Evolutionary conservation across 2,888 invertebrate species (phyloP), one percentile per base, ranked within the genome.

Genomic region (Cephus runcator): DNA sequence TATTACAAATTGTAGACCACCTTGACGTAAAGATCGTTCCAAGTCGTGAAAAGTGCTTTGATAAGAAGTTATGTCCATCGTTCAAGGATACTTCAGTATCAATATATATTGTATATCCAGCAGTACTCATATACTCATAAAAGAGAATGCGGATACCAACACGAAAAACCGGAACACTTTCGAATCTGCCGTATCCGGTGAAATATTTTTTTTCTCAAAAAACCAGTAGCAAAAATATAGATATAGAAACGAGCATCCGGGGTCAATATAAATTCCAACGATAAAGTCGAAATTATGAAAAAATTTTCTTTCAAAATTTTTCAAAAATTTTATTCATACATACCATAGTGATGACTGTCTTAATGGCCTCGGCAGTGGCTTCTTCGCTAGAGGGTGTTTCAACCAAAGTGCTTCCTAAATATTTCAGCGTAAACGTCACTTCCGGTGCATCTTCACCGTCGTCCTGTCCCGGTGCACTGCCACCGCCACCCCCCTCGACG

Each of bases 321-420:
- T 1, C 2, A 23, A 56, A 56, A 56, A 9, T 1, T 23, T 15
- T 6, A 40, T 23, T 23, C 15, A 1, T 34, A 34, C 87, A 81
- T 83, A 92, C 92, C 92, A 92, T 90, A 76, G 95, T 94, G 81
- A 97, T 94, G 83, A 97, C 96, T 69, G 95, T 95, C 89, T 96
- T 96, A 75, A 97, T 96, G 68, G 97, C 97, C 78, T 96, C 95
- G 4, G 96, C 95, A 77, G 96, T 97, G 36, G 96, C 95, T 84
- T 95, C 94, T 35, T 96, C 95, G 79, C 95, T 95, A 31, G 94
- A 94, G 11, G 95, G 94, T 75, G 96, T 94, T 89, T 96, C 96
- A 12, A 97, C 95, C 6, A 96, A 93, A 33, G 95, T 95, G 79
- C 94, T 94, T 30, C 97, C 97, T 76, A 97, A 94, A 92, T 97